phyloP scores from a whole-genome alignment of 1,140 invertebrate genomes.

The Ceratitis capitata region DNA sequence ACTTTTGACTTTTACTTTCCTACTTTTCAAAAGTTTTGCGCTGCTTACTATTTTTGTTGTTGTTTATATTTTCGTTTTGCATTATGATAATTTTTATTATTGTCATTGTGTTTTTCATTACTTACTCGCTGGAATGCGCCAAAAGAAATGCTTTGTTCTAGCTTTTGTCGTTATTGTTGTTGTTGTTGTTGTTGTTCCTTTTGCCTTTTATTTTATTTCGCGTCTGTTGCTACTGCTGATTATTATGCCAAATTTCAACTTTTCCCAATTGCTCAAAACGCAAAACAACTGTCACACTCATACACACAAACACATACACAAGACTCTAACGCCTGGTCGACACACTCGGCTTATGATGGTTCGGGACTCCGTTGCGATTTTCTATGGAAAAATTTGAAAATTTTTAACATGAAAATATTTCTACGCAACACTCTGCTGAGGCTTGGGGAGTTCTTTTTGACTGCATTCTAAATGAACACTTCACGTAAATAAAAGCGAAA shows the following conservation, averaged over 20 bases:
- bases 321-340: not conserved
- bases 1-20: not conserved
- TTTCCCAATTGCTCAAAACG: slow-evolving; percentile 21
- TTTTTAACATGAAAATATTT: not conserved
- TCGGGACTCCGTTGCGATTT: not conserved
- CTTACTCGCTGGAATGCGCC: not conserved
- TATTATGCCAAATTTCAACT: slow-evolving; percentile 33
- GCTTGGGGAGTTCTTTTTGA: slow-evolving; percentile 25
- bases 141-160: not conserved
- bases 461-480: slow-evolving; percentile 21
- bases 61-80: not conserved
- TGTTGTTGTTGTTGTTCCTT: not conserved
- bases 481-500: not conserved
- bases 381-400: not conserved
- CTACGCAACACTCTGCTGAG: not conserved
- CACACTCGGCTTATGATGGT: not conserved
- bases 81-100: no score
- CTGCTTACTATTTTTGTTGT: not conserved
- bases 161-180: not conserved
- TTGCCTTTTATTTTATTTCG: no score
- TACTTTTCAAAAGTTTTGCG: not conserved
- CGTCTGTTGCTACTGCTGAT: not conserved
- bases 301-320: no score
- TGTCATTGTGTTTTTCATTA: slow-evolving; percentile 4
- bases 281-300: no score